These are phyloP conservation scores for Gallirallus australis DNA, from an alignment of 2,797 vertebrate genomes.

Conservation along the genomic window DNA sequence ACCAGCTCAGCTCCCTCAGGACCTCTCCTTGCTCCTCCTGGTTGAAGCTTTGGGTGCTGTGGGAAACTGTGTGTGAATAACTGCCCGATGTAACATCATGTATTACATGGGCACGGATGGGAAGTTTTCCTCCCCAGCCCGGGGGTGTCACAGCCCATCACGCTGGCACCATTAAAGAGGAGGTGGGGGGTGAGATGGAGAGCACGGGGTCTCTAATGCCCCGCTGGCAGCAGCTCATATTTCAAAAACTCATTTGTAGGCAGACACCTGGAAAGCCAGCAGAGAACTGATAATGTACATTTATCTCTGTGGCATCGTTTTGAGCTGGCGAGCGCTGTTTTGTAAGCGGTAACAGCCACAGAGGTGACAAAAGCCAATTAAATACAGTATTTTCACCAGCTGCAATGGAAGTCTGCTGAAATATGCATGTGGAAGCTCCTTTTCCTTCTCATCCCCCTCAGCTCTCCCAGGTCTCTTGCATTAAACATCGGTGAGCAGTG, in stretches of 20 bases:
- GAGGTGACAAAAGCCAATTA: constrained; percentile 32
- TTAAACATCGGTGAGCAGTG: not conserved
- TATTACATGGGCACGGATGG: not conserved
- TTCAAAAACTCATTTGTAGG: not conserved
- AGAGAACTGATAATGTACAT: not conserved
- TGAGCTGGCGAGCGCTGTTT: not conserved
- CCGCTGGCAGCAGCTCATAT: not conserved
- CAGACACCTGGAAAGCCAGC: not conserved
- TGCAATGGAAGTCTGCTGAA: not conserved
- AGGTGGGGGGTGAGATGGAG: not conserved
- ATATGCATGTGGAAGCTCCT: not conserved
- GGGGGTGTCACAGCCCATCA: not conserved
- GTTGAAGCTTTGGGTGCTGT: not conserved
- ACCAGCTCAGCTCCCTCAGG: fast-evolving
- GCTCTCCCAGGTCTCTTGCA: not conserved
- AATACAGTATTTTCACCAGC: not conserved
- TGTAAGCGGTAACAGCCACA: not conserved
- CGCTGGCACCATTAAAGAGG: not conserved
- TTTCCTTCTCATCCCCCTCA: not conserved
- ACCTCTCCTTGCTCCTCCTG: not conserved
- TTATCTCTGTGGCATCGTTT: not conserved
- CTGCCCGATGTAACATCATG: not conserved
- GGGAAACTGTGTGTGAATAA: not conserved
- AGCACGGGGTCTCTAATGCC: not conserved
- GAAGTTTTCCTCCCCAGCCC: not conserved